phyloP scores from a whole-genome alignment of 2,113 vertebrate genomes.

The Bettongia penicillata region DNA sequence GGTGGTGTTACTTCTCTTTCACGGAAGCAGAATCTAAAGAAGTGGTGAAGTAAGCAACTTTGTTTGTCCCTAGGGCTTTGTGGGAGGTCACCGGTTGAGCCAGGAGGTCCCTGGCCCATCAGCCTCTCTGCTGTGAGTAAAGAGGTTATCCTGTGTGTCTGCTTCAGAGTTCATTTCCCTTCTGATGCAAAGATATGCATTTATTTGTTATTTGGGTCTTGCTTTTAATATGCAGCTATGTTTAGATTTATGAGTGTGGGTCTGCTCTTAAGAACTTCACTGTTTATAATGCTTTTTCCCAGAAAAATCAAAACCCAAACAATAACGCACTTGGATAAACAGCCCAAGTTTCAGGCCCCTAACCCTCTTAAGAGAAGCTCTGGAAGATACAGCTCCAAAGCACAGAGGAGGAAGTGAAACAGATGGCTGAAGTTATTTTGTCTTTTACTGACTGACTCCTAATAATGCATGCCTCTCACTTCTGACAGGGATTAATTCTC shows the following conservation, averaged over 20 bases:
- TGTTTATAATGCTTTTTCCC: slow-evolving; percentile 69
- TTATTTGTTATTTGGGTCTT: slow-evolving; percentile 29
- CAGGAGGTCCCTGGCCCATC: not conserved
- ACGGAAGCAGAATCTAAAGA: not conserved
- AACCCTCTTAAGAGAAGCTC: slow-evolving; percentile 14
- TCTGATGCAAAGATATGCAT: not conserved
- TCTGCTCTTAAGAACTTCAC: slow-evolving; percentile 67
- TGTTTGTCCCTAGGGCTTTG: not conserved
- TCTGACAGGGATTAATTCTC: slow-evolving; percentile 10
- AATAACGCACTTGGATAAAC: slow-evolving; percentile 71
- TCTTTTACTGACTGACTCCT: slow-evolving; percentile 29
- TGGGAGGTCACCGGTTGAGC: not conserved
- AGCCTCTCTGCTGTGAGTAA: not conserved
- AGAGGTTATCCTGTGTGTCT: not conserved
- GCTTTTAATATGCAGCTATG: slow-evolving; percentile 11
- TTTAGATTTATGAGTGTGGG: slow-evolving; percentile 61
- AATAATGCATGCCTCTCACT: slow-evolving; percentile 41
- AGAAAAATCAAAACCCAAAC: slow-evolving; percentile 74
- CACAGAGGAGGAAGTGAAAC: slow-evolving; percentile 51
- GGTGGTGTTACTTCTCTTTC: not conserved
- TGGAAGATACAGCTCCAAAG: slow-evolving; percentile 39
- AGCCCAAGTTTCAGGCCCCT: slow-evolving; percentile 57
- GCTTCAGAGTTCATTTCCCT: not conserved
- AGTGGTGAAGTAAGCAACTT: not conserved
- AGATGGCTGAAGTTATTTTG: slow-evolving; percentile 42